Evolutionary conservation across 2,888 invertebrate species (phyloP).

Genomic region (Flexamia atlantica): DNA sequence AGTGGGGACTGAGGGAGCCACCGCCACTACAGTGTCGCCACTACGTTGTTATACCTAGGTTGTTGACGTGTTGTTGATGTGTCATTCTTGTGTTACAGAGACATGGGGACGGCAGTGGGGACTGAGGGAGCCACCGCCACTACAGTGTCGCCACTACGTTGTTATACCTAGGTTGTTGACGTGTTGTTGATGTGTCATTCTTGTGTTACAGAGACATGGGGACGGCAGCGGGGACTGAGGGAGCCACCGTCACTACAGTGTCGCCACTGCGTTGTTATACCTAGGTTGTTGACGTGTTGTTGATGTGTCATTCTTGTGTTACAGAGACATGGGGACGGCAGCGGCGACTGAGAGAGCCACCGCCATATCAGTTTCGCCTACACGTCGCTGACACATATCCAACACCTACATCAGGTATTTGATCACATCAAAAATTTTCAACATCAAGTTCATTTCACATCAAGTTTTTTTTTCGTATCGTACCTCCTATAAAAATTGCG

Average conservation of each 20-base stretch:
- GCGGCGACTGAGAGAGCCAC: conserved; percentile 2
- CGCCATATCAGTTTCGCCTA: background rate
- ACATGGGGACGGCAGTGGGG: background rate
- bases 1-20: background rate
- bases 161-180: no score
- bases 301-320: conserved; percentile 9
- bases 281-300: background rate
- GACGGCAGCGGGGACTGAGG: background rate
- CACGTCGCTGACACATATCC: conserved; percentile 26
- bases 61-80: background rate
- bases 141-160: no score
- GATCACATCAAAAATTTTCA: no score
- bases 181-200: background rate
- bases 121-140: conserved; percentile 20
- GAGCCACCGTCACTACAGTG: background rate
- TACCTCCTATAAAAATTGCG: no score
- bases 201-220: conserved; percentile 38
- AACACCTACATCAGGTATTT: background rate
- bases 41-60: no score
- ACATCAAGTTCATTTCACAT: no score
- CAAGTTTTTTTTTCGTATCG: no score
- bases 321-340: conserved; percentile 4
- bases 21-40: background rate
- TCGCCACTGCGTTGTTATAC: background rate
- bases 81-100: conserved; percentile 10